Evolutionary conservation across 92 coral and sea anemone species (phyloP).

Genomic region (Virgularia gustaviana): DNA sequence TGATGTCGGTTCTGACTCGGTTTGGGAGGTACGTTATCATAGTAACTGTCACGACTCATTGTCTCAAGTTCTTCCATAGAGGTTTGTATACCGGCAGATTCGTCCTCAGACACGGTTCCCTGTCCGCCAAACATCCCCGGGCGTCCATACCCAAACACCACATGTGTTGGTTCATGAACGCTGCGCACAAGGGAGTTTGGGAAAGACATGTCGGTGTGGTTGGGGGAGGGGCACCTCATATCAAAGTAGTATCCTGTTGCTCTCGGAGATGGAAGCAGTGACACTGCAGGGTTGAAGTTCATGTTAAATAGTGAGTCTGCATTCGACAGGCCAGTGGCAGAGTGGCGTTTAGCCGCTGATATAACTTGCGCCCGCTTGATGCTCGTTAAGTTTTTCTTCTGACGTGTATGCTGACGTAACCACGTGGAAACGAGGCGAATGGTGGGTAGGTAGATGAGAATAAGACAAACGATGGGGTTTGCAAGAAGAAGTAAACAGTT

Average conservation of each 20-base stretch:
- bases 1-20: background rate
- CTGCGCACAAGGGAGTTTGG: constrained; percentile 28
- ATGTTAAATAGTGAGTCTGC: constrained; percentile 17
- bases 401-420: constrained; percentile 39
- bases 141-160: constrained; percentile 23
- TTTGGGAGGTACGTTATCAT: constrained; percentile 10
- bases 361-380: constrained; percentile 37
- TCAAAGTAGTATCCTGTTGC: constrained; percentile 29
- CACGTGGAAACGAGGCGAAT: constrained; percentile 39
- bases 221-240: constrained; percentile 26
- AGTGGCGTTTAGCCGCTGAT: constrained; percentile 36
- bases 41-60: background rate
- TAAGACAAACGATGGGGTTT: constrained; percentile 9
- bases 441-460: constrained; percentile 18
- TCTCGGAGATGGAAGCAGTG: background rate
- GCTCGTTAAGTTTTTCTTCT: constrained; percentile 27
- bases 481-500: constrained; percentile 3
- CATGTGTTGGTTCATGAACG: constrained; percentile 28
- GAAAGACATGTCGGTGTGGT: constrained; percentile 22
- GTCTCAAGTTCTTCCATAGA: constrained; percentile 17
- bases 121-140: too few species aligned
- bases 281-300: background rate
- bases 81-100: constrained; percentile 6
- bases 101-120: background rate
- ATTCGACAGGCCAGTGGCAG: background rate